Base-by-base conservation (phyloP, 2,797 vertebrate species). In the Columba guinea region DNA sequence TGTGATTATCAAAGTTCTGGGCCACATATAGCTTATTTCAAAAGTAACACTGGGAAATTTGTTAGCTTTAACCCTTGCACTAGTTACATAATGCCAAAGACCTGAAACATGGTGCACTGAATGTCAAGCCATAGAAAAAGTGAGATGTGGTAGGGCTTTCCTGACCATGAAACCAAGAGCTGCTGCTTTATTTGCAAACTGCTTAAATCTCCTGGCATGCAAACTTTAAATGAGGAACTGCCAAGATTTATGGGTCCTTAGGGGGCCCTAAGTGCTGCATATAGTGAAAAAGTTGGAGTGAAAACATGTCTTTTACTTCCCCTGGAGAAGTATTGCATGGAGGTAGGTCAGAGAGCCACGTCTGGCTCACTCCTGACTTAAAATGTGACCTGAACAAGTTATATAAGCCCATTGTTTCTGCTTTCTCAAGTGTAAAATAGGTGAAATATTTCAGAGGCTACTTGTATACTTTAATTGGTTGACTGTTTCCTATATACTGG, bases 391-490 rank as follows among this genome's bases (percentile, higher is more conserved):
- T 65, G 71, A 24, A 87, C 39, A 70, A 94, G 69, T 84, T 94
- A 84, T 18, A 87, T 86, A 79, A 95, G 75, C 56, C 44, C 63
- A 90, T 83, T 96, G 94, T 96, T 88, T 88, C 85, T 96, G 94
- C 84, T 91, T 96, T 77, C 64, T 95, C 91, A 87, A 71, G 94
- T 78, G 86, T 91, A 84, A 95, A 97, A 79, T 41, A 92, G 75
- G 69, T 84, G 93, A 90, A 94, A 82, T 91, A 91, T 76, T 91
- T 84, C 74, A 70, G 30, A 59, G 56, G 39, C 30, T 92, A 64
- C 59, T 78, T 77, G 52, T 48, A 56, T 70, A 75, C 67, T 44
- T 88, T 89, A 95, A 88, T 87, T 94, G 82, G 49, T 68, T 80
- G 69, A 49, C 69, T 30, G 21, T 82, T 96, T 96, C 77, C 82